Percentiles rank a stretch among this genome's conserved stretches.
Conservation (phyloP, 2,113 vertebrate species). For the Machaerirhynchus nigripectus region DNA sequence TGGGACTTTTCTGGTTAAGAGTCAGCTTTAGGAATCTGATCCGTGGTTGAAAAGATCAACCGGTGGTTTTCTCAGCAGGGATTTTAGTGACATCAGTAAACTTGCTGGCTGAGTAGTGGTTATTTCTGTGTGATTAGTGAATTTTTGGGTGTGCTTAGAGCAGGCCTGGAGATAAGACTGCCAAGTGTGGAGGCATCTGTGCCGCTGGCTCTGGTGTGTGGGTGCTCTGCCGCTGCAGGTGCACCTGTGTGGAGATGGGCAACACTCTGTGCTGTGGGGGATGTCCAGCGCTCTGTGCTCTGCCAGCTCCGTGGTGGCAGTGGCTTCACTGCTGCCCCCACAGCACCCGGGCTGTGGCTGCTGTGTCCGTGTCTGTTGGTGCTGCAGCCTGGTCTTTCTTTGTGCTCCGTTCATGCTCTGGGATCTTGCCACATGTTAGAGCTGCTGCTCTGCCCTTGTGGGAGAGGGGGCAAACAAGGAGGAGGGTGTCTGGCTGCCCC, state of each 20-base stretch:
- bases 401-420: accelerated
- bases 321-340: background rate
- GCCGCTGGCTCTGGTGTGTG: accelerated
- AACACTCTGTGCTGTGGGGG: accelerated
- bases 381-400: background rate
- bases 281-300: background rate
- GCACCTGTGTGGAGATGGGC: background rate
- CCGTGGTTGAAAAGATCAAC: conserved; percentile 36
- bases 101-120: background rate
- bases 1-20: conserved; percentile 16
- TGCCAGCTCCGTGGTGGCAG: background rate
- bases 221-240: background rate
- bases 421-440: accelerated
- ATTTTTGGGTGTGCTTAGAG: background rate
- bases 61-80: background rate
- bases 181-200: background rate
- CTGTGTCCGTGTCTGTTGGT: background rate
- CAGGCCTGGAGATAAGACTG: background rate
- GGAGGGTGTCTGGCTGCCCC: background rate
- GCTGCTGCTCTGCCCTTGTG: background rate
- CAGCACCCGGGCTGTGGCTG: accelerated
- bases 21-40: conserved; percentile 32
- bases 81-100: background rate
- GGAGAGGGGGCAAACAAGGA: accelerated
- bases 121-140: background rate